phyloP scores from a whole-genome alignment of 1,140 invertebrate genomes.

The Zaprionus vittiger region DNA sequence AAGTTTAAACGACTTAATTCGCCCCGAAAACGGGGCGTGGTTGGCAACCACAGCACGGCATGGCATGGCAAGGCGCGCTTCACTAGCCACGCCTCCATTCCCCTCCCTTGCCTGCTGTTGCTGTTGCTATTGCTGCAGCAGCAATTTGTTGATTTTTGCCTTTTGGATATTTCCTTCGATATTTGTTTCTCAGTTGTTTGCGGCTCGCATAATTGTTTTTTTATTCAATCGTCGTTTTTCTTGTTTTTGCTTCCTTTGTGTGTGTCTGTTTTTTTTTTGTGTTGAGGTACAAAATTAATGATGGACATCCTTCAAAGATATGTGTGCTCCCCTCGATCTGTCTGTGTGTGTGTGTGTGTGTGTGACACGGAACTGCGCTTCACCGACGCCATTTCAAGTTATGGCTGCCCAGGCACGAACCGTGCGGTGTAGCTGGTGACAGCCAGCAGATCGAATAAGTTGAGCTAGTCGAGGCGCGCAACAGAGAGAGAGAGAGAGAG shows the following conservation, averaged over 20 bases:
- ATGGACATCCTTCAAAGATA: slow-evolving; percentile 47
- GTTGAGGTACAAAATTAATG: slow-evolving; percentile 60
- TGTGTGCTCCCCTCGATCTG: background rate
- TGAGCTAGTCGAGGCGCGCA: slow-evolving; percentile 31
- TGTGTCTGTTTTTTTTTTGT: background rate
- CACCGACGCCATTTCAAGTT: slow-evolving; percentile 63
- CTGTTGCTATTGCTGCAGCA: background rate
- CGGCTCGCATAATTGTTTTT: slow-evolving; percentile 31
- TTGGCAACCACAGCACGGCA: slow-evolving; percentile 16
- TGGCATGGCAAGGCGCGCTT: background rate
- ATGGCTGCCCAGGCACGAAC: slow-evolving; percentile 68
- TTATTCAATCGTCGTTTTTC: background rate
- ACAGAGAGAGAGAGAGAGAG: background rate
- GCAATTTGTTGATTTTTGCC: slow-evolving; percentile 42
- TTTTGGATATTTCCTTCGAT: slow-evolving; percentile 24
- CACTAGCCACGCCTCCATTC: background rate
- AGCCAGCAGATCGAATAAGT: slow-evolving; percentile 49
- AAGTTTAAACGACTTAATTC: slow-evolving; percentile 82
- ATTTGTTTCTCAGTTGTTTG: slow-evolving; percentile 14
- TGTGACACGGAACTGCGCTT: slow-evolving; percentile 47
- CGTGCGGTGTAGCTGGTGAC: slow-evolving; percentile 43
- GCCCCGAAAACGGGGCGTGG: slow-evolving; percentile 43
- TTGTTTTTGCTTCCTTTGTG: background rate
- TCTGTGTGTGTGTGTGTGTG: slow-evolving; percentile 20
- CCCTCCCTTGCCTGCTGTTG: background rate